Evolutionary conservation across 1,140 invertebrate genomes (phyloP).

Genomic region (Drosophila willistoni): DNA sequence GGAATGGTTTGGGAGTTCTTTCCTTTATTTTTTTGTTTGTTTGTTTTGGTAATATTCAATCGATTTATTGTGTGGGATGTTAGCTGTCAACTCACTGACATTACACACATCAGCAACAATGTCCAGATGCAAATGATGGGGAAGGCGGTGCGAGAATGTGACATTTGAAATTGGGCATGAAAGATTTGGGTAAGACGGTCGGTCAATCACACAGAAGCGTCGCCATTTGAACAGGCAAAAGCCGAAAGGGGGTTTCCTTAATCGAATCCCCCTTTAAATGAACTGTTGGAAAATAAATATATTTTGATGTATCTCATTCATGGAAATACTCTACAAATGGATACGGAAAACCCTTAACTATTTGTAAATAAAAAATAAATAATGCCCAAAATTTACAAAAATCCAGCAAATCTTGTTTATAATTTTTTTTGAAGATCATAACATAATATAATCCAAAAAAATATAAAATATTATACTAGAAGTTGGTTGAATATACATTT

Average conservation of each 20-base stretch:
- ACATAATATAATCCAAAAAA: too few species aligned
- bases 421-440: too few species aligned
- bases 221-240: too few species aligned
- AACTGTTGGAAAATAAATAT: too few species aligned
- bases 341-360: neutral
- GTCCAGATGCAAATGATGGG: slow-evolving; percentile 23
- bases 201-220: neutral
- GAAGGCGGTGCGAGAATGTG: slow-evolving; percentile 40
- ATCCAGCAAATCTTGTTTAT: too few species aligned
- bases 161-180: slow-evolving; percentile 75
- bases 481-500: too few species aligned
- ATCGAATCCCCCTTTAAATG: neutral
- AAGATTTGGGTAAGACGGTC: slow-evolving; percentile 46
- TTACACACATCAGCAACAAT: slow-evolving; percentile 54
- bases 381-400: too few species aligned
- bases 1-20: slow-evolving; percentile 2
- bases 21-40: neutral
- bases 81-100: slow-evolving; percentile 75
- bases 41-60: slow-evolving; percentile 62
- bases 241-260: too few species aligned
- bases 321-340: neutral
- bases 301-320: too few species aligned
- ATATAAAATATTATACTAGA: too few species aligned
- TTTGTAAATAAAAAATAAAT: too few species aligned
- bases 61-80: slow-evolving; percentile 74